Base-by-base conservation (phyloP, 2,888 invertebrate genomes). In the Ophioninae sp. region DNA sequence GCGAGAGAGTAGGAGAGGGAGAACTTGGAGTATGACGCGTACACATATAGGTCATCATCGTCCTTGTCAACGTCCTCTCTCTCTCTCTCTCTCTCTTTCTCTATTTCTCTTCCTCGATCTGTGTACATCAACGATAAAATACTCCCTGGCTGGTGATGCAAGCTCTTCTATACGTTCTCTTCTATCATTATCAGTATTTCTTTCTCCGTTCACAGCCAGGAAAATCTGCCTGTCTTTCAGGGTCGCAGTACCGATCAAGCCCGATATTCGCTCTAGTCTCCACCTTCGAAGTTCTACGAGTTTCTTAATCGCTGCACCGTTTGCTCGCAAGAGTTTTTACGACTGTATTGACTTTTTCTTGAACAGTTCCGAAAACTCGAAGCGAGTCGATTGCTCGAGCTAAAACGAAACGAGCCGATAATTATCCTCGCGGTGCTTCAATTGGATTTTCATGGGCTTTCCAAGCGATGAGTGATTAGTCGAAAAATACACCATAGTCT, bases 21-120 rank as follows among this genome's bases (percentile, higher is more conserved):
- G 59, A 74, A 41, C 6, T 56, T 8, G 74, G 75, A 79, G 67
- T 50, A 59, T 67, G 81, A 81, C 75, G 81, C 81, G 39, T 64
- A 84, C 79, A 79, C 44, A 84, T 72, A 79, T 79, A 81, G 79
- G 84, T 84, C 84, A 84, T 75, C 81, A 64, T 67, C 61, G 65
- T 80, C 73, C 70, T 82, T 75, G 68, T 83, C 62, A 62, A 72
- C 76, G 65, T 76, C 69, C 69, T 69, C 73, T 77, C 44, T 69
- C 77, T 69, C 77, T 59, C 39, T 70, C 56, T 73, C 67, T 30
- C 61, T 69, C 41, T 59, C 62, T 62, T 41, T 68, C 70, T 64
- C 21, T 39, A n/a, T 13, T 61, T 72, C 59, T n/a, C 61, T 21
- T 73, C 72, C 59, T 73, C 67, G 57, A 57, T 65, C 41, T 67